phyloP scores from a whole-genome alignment of 2,888 invertebrate genomes.

The Maniola hyperantus region DNA sequence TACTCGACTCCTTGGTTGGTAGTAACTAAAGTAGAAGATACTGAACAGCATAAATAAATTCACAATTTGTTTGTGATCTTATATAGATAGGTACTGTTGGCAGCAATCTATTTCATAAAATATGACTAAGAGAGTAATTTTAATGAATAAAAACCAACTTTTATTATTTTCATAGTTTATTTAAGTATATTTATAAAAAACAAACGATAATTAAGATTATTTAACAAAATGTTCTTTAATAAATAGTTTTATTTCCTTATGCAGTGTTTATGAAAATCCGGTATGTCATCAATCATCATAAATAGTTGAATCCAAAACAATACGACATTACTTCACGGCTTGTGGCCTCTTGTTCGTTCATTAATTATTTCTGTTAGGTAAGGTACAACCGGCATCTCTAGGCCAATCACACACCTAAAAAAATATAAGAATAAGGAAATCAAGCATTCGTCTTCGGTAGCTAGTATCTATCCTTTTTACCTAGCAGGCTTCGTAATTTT shows the following conservation, averaged over 20 bases:
- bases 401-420: slow-evolving; percentile 44
- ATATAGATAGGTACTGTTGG: background rate
- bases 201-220: background rate
- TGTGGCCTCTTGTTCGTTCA: background rate
- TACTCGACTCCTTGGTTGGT: background rate
- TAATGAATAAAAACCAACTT: background rate
- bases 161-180: background rate
- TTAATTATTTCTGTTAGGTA: slow-evolving; percentile 7
- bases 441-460: too few relatives aligned
- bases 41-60: background rate
- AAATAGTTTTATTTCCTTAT: background rate
- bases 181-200: background rate
- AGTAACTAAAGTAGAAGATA: background rate
- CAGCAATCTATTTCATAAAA: background rate
- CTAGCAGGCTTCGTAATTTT: too few relatives aligned
- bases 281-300: background rate
- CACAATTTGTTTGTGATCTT: background rate
- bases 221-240: background rate
- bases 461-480: too few relatives aligned
- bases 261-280: background rate
- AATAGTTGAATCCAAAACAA: background rate
- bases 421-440: background rate
- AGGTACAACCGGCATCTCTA: slow-evolving; percentile 52
- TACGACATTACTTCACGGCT: background rate
- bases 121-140: background rate